Evolutionary conservation across 2,888 invertebrate species (phyloP), one percentile per base, ranked within the genome.

Genomic region (Euphydryas editha): DNA sequence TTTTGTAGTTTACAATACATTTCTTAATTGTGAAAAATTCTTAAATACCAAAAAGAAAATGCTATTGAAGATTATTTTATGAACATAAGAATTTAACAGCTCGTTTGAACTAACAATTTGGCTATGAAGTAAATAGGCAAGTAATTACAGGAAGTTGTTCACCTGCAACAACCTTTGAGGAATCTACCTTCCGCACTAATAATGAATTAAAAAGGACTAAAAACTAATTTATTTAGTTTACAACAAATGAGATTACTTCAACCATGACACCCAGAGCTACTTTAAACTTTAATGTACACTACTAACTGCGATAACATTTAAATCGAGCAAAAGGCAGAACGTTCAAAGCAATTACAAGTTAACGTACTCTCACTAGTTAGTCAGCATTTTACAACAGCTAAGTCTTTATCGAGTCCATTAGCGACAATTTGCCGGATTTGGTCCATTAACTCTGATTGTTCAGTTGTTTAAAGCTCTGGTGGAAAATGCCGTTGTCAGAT

Each of bases 351-450:
- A 24, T 51, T 51, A 51, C 51, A 51, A 20, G 18, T 30, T 21
- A 51, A 51, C 24, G 18, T 51, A 8, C 24, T 51, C 51, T 8
- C 24, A 51, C 47, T 47, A 47, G 47, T 47, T 47, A 56, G 36
- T 37, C 56, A 37, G 20, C 20, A 36, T 56, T 56, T 56, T 39
- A 56, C 36, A 36, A 56, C 36, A 55, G 11, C 56, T 56, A 20
- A 56, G 20, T 56, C 39, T 56, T 58, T 63, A 63, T 63, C 30
- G 21, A 42, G 42, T 20, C 63, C 63, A 58, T 63, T 63, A 63
- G 58, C 49, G 21, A 18, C 15, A 42, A 42, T 51, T 18, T 51
- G 24, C 51, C 42, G 42, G 58, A 5, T 58, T 63, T 63, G 39
- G 47, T 42, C 51, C 63, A 58, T 63, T 63, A 51, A 63, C 49